Base-by-base conservation (phyloP, 1,140 invertebrate genomes). In the Drosophila repleta region DNA sequence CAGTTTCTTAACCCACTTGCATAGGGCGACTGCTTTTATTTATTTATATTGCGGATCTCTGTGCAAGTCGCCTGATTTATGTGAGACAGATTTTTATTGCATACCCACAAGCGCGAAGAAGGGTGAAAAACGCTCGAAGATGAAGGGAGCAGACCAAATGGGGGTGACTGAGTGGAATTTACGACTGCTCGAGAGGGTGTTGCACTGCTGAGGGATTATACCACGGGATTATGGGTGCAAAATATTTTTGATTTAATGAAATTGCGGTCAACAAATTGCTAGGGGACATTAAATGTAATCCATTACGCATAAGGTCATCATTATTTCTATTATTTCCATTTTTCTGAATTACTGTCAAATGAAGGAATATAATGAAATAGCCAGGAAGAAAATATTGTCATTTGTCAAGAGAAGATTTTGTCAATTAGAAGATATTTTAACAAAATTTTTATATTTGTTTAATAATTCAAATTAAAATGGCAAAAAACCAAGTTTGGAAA, bases 81-180 rank as follows among this genome's bases (percentile, higher is more conserved):
- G 41, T 65, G 56, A 49, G 68, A 76, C 80, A 79, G 45, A 83
- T 81, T 85, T 85, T 85, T 69, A 82, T 85, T 88, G 82, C 78
- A 80, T 74, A 71, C 69, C 85, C 76, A 18, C 60, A 67, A 74
- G 76, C 76, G 3, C 15, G 69, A 61, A 74, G 82, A 78, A 15
- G 39, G 39, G 60, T 85, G 60, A 51, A 62, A 74, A 55, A 58
- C 74, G 55, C 68, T 76, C 45, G 43, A 35, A 35, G 11, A 43
- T 8, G 52, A 55, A 24, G 52, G 56, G 18, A 45, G 46, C 39
- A 35, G 63, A 68, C 41, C 37, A 48, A 81, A 81, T 71, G 70
- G 82, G 81, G 81, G 81, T 85, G 82, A 85, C 74, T 64, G 55
- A 75, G 60, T 71, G 57, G 55, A 75, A 63, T 71, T 87, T 81